Conservation (phyloP, 2,113 vertebrate genomes). For the Trichomycterus rosablanca region DNA sequence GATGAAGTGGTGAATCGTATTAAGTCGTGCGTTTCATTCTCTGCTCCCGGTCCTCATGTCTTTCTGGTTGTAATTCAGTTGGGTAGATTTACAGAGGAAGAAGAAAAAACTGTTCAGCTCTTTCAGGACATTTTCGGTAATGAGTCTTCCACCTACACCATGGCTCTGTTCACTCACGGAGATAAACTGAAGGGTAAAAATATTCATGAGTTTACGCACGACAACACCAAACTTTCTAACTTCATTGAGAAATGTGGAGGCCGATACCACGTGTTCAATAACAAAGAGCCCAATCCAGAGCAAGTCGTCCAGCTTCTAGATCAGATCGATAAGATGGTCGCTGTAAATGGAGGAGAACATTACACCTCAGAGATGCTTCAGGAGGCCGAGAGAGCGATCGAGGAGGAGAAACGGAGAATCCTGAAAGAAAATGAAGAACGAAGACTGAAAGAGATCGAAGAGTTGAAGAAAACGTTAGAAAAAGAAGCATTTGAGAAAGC, state of each 20-base stretch:
- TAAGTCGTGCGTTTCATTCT: background rate
- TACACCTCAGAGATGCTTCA: slow-evolving; percentile 30
- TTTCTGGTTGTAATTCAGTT: slow-evolving; percentile 36
- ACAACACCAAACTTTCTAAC: background rate
- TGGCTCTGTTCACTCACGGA: slow-evolving; percentile 39
- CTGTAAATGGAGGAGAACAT: slow-evolving; percentile 12
- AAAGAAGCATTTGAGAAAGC: slow-evolving; percentile 4
- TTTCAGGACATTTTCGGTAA: slow-evolving; percentile 32
- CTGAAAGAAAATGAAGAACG: slow-evolving; percentile 16
- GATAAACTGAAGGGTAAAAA: slow-evolving; percentile 14
- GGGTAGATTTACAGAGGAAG: slow-evolving; percentile 37
- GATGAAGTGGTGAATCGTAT: slow-evolving; percentile 1
- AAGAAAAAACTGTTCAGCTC: slow-evolving; percentile 20
- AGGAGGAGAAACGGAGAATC: slow-evolving; percentile 22
- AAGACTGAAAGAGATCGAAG: slow-evolving; percentile 1
- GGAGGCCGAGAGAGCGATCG: slow-evolving; percentile 13
- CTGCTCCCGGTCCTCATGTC: slow-evolving; percentile 37
- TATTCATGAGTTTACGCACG: slow-evolving; percentile 4
- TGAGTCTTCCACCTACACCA: slow-evolving; percentile 7
- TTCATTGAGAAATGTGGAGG: slow-evolving; percentile 7
- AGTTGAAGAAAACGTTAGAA: background rate
- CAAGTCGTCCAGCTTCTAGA: slow-evolving; percentile 31
- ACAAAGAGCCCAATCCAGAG: background rate
- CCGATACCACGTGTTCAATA: background rate
- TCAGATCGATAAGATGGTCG: slow-evolving; percentile 11